Evolutionary conservation across 2,113 vertebrate species (phyloP).

Genomic region (Bos indicus): DNA sequence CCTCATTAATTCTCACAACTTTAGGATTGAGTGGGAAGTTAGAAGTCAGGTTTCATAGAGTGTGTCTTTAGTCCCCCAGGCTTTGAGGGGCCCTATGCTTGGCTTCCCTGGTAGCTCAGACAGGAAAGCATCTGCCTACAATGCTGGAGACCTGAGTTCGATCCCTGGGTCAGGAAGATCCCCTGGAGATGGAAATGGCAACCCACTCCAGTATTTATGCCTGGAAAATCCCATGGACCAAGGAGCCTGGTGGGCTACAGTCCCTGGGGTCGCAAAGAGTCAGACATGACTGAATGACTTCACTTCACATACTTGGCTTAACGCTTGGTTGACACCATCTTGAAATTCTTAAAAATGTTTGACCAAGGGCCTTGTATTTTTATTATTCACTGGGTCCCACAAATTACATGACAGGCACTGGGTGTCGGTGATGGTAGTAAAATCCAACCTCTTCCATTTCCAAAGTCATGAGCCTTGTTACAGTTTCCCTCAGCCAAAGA

Average conservation of each 20-base stretch:
- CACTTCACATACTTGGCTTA: background rate
- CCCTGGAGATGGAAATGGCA: background rate
- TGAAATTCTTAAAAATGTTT: background rate
- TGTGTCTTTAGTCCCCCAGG: background rate
- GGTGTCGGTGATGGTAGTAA: background rate
- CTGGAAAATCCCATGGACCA: background rate
- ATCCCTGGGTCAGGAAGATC: too few relatives aligned
- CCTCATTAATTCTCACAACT: background rate
- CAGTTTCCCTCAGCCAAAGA: background rate
- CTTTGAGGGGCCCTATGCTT: background rate
- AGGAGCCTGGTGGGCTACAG: background rate
- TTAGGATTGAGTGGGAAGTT: background rate
- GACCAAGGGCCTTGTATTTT: background rate
- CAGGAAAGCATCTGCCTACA: rapidly evolving
- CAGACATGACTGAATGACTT: background rate
- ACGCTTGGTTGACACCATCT: background rate
- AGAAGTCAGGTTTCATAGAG: background rate
- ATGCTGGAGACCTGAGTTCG: rapidly evolving
- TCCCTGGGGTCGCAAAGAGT: rapidly evolving
- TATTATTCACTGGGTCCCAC: background rate
- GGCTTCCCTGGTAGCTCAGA: background rate
- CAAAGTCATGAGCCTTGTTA: background rate
- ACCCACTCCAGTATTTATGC: background rate
- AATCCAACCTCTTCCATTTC: background rate
- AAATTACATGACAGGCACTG: background rate